phyloP scores from a whole-genome alignment of 2,888 invertebrate genomes.

The Blastobasis lacticolella region DNA sequence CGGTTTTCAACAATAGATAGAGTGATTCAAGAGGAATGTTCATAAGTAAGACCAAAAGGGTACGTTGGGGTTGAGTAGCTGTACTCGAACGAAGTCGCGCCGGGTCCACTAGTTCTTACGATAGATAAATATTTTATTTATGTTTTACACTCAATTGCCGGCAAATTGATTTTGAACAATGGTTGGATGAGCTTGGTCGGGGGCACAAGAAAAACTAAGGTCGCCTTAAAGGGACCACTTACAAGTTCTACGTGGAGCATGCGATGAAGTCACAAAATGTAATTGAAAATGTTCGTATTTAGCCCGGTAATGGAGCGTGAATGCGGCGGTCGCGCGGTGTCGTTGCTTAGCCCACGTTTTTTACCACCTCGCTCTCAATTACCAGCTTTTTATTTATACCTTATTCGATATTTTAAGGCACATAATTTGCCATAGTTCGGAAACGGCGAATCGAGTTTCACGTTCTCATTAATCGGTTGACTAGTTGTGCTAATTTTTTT shows the following conservation, averaged over 20 bases:
- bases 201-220: too few species aligned
- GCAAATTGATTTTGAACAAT: too few species aligned
- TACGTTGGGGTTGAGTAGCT: too few species aligned
- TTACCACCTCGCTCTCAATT: constrained; percentile 51
- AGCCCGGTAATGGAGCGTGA: constrained; percentile 62
- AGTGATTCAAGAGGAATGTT: too few species aligned
- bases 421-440: constrained; percentile 57
- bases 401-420: constrained; percentile 57
- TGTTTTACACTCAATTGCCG: too few species aligned
- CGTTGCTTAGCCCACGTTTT: constrained; percentile 42
- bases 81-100: too few species aligned
- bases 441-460: constrained; percentile 56
- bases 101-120: too few species aligned
- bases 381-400: constrained; percentile 40
- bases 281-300: constrained; percentile 57
- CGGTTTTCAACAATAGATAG: too few species aligned
- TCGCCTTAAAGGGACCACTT: constrained; percentile 18
- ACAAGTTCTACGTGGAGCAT: too few species aligned
- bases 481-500: constrained; percentile 67
- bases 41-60: too few species aligned
- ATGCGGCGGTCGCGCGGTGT: constrained; percentile 33
- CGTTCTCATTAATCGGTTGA: constrained; percentile 68
- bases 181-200: too few species aligned
- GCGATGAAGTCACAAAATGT: constrained; percentile 37
- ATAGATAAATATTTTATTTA: too few species aligned